Evolutionary conservation across 2,113 vertebrate genomes (phyloP), one percentile per base, ranked within the genome.

Genomic region (Tachuris rubrigastra): DNA sequence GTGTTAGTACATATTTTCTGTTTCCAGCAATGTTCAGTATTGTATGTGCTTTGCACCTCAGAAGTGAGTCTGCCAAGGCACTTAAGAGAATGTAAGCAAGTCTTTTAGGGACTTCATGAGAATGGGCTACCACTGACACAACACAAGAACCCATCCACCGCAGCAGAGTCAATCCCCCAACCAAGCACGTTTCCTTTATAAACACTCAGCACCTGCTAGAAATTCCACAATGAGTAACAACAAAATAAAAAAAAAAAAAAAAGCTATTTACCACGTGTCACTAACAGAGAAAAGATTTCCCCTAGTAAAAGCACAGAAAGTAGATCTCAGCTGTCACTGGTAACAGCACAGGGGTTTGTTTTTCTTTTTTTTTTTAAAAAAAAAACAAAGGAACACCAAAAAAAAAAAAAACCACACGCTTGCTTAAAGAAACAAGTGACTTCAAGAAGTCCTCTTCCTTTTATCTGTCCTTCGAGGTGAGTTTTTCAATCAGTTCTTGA

Each of bases 381-480:
- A 53, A 90, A 87, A 55, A 16, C 27, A 79, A 92, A 76, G 65
- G 46, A 95, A 97, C 79, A 63, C 15, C 41, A 66, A 94, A 96
- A 90, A 69, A 50, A 92, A 96, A 89, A 97, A 94, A 96, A 75
- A 95, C 93, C 92, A 95, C 95, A 95, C 71, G 27, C 89, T 95
- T 80, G 96, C 93, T 74, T 65, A 97, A 96, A 97, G 89, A 93
- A 98, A 97, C 65, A 92, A 93, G 82, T 79, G 91, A 94, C 90
- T 93, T 77, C 20, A 74, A 89, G 62, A 90, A 87, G 60, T 92
- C 79, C 89, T 82, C 52, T 56, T 96, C 83, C 63, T 97, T 98
- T 98, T 98, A 99, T 99, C 98, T 98, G 97, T 99, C 98, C 96
- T 99, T 99, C 52, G 98, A 98, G 27, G 98, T 99, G 93, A 99